Conservation (phyloP, 2,113 vertebrate species). For the Cygnus atratus region DNA sequence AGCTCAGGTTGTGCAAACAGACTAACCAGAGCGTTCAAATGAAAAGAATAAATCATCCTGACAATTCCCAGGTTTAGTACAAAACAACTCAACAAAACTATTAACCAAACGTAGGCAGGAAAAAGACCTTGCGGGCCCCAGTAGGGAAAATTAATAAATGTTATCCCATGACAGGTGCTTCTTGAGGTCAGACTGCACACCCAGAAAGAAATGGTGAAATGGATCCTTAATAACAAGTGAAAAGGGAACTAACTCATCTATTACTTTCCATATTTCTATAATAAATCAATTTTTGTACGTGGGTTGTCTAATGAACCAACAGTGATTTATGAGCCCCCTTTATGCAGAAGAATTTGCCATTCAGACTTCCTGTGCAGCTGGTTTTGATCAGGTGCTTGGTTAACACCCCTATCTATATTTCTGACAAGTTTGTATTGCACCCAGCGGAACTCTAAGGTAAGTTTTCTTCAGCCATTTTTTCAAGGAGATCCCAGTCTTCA, state of each 20-base stretch:
- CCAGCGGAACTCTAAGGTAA: not conserved
- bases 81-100: not conserved
- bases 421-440: not conserved
- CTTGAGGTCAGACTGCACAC: not conserved
- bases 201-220: not conserved
- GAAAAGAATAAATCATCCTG: not conserved
- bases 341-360: not conserved
- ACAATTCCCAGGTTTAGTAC: not conserved
- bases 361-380: not conserved
- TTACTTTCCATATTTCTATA: not conserved
- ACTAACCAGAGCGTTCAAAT: not conserved
- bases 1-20: rapidly evolving
- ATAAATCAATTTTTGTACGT: not conserved
- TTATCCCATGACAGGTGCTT: not conserved
- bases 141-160: not conserved
- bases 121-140: not conserved
- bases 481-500: not conserved
- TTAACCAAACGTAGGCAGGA: not conserved
- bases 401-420: not conserved
- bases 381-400: not conserved
- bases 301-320: not conserved
- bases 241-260: not conserved
- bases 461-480: not conserved
- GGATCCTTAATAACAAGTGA: not conserved
- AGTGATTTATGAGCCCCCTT: not conserved